Base-by-base conservation (phyloP, 2,888 invertebrate genomes). In the Mayetiola destructor region DNA sequence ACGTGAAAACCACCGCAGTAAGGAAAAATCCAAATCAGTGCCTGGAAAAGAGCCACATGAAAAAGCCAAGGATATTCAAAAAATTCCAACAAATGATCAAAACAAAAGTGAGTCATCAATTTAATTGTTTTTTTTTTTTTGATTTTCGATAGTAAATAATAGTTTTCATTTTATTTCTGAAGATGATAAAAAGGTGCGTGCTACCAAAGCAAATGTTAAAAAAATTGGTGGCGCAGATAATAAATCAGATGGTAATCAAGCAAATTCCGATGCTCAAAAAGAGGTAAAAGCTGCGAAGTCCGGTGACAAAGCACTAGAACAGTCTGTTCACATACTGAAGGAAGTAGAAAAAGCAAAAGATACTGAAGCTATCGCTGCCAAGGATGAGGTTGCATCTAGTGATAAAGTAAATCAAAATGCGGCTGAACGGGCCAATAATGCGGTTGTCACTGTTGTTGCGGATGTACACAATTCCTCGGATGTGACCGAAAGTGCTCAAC, bases 201-300 rank as follows among this genome's bases (percentile, higher is more conserved):
- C n/a, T n/a, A n/a, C n/a, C n/a, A n/a, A n/a, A n/a, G n/a, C n/a
- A n/a, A n/a, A n/a, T n/a, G n/a, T n/a, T n/a, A n/a, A n/a, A n/a
- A n/a, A n/a, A n/a, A n/a, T n/a, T n/a, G n/a, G n/a, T n/a, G n/a
- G n/a, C 59, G 67, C 69, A 35, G 21, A 67, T 75, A 9, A 67
- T 67, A 5, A 73, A 74, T 60, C 73, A 70, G 65, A 69, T 72
- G 61, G 59, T 68, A 59, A 65, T 61, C 57, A 68, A 69, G 60
- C 67, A 67, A 59, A 60, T 59, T 27, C 68, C n/a, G n/a, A n/a
- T n/a, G n/a, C n/a, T n/a, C n/a, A n/a, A 68, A 63, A 16, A 59
- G 61, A 48, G 63, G 65, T 58, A 64, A 30, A 39, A 39, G 39
- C 18, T 42, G 42, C 16, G 4, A 42, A 42, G 12, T 4, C 42